These are phyloP conservation scores for Zaprionus taronus DNA, from an alignment of 1,140 invertebrate species.

Conservation along the genomic window DNA sequence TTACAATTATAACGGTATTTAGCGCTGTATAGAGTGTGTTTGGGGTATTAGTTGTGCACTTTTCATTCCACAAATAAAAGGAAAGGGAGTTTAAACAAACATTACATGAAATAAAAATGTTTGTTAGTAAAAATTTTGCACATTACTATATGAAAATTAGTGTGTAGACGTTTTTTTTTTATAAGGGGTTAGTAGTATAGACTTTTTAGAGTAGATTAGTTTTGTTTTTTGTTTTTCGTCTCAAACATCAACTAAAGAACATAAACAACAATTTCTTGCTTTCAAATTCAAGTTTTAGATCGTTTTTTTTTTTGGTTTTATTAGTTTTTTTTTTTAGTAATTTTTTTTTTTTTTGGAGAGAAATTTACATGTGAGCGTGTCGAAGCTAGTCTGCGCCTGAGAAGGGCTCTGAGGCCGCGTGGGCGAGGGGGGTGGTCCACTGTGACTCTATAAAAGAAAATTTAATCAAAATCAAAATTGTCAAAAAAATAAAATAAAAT, in stretches of 20 bases:
- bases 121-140: constrained; percentile 60
- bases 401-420: constrained; percentile 85
- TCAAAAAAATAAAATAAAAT: constrained; percentile 45
- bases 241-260: constrained; percentile 71
- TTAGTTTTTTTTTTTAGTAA: constrained; percentile 75
- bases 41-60: constrained; percentile 26
- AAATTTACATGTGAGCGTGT: constrained; percentile 85
- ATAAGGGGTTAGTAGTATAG: constrained; percentile 39
- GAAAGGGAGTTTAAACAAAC: constrained; percentile 34
- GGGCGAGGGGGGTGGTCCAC: constrained; percentile 85
- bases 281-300: constrained; percentile 55
- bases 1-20: constrained; percentile 14
- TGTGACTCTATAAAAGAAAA: constrained; percentile 85
- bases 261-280: constrained; percentile 60
- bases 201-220: constrained; percentile 36
- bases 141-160: constrained; percentile 64
- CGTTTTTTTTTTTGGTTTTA: constrained; percentile 48
- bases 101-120: constrained; percentile 56
- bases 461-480: constrained; percentile 63
- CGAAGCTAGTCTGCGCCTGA: constrained; percentile 85
- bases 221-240: constrained; percentile 31
- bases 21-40: constrained; percentile 15
- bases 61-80: constrained; percentile 42
- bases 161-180: constrained; percentile 42
- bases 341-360: constrained; percentile 76